Evolutionary conservation across 2,888 invertebrate genomes (phyloP).

Genomic region (Cosmopolites sordidus): DNA sequence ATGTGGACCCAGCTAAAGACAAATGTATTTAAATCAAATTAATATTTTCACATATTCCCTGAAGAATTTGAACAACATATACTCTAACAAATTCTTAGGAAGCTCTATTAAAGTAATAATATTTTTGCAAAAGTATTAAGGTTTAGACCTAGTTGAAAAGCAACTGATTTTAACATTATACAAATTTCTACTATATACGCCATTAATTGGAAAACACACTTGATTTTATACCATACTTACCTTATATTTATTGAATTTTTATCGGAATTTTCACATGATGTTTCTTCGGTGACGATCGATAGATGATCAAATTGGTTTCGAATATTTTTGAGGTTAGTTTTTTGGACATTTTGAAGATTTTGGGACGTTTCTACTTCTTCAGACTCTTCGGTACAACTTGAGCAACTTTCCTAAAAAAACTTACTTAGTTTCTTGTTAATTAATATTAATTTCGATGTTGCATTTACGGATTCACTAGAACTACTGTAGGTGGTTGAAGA

Average conservation of each 20-base stretch:
- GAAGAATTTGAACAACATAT: too few relatives aligned
- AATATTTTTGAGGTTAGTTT: slow-evolving; percentile 51
- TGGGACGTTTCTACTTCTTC: slow-evolving; percentile 47
- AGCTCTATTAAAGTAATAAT: too few relatives aligned
- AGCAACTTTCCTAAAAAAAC: slow-evolving; percentile 40
- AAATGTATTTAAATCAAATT: too few relatives aligned
- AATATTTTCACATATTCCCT: too few relatives aligned
- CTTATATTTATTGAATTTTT: slow-evolving; percentile 34
- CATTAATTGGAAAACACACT: neutral
- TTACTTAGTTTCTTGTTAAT: neutral
- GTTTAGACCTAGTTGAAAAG: too few relatives aligned
- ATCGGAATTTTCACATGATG: slow-evolving; percentile 48
- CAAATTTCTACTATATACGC: neutral
- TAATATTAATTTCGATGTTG: neutral
- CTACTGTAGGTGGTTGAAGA: slow-evolving; percentile 57
- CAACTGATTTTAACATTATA: too few relatives aligned
- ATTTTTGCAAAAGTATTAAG: too few relatives aligned
- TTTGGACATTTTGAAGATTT: slow-evolving; percentile 48
- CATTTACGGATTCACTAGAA: slow-evolving; percentile 41
- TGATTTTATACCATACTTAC: slow-evolving; percentile 5
- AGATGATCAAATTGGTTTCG: slow-evolving; percentile 66
- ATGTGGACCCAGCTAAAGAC: too few relatives aligned
- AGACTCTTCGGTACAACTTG: slow-evolving; percentile 45
- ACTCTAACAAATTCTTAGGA: too few relatives aligned
- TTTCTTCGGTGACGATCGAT: slow-evolving; percentile 73